These are phyloP conservation scores for Ichneumoninae sp. DNA, from an alignment of 2,888 invertebrate species.

Conservation along the genomic window DNA sequence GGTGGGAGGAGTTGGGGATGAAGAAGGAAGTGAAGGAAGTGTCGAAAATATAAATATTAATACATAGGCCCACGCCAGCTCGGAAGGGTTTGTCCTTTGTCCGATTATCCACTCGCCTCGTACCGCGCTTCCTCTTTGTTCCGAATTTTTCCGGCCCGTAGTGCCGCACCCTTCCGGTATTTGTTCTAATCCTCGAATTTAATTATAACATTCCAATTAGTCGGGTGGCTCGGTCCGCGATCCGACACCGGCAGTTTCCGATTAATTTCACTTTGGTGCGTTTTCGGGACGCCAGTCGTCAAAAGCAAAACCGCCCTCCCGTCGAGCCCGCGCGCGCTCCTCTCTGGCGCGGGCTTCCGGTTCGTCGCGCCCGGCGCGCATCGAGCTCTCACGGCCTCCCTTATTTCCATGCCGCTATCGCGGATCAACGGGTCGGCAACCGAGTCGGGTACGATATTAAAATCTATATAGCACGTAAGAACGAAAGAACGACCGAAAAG, in stretches of 20 bases:
- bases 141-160: not conserved
- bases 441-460: constrained; percentile 75
- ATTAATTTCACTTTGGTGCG: constrained; percentile 59
- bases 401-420: constrained; percentile 53
- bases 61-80: not conserved
- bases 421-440: constrained; percentile 74
- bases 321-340: constrained; percentile 18
- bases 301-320: constrained; percentile 45
- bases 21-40: constrained; percentile 22
- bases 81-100: constrained; percentile 1
- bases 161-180: not conserved
- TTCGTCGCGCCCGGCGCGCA: constrained; percentile 43
- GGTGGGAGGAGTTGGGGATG: not conserved
- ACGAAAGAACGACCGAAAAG: constrained; percentile 67
- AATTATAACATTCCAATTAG: constrained; percentile 43
- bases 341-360: constrained; percentile 26
- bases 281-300: constrained; percentile 1
- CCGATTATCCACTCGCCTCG: not conserved
- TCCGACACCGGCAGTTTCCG: constrained; percentile 25
- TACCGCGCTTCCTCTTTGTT: not conserved
- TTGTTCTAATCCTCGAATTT: constrained; percentile 25
- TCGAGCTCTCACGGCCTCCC: constrained; percentile 40
- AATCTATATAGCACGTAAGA: constrained; percentile 65
- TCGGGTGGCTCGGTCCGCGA: not conserved
- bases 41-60: constrained; percentile 50